phyloP scores from a whole-genome alignment of 30 jellyfish, hydroid and myxozoan species.

The Turritopsis dohrnii region DNA sequence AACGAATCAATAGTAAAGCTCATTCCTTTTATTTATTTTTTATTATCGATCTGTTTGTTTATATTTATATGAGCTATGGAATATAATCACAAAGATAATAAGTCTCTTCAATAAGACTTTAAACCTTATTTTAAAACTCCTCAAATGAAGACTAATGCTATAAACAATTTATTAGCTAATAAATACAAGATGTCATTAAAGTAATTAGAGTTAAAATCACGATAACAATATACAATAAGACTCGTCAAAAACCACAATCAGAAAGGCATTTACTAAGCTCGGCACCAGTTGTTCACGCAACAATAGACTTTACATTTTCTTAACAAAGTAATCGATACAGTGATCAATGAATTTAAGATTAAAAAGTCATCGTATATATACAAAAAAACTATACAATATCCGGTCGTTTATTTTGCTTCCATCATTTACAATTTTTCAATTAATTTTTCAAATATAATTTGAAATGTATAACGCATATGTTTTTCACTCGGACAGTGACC shows the following conservation, averaged over 20 bases:
- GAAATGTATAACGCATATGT: too few relatives aligned
- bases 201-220: neutral
- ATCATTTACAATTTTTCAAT: neutral
- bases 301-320: neutral
- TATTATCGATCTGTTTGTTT: neutral
- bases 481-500: too few relatives aligned
- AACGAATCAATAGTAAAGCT: slow-evolving; percentile 10
- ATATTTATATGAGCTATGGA: neutral
- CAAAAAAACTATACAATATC: neutral
- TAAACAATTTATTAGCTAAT: neutral
- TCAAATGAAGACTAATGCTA: neutral
- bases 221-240: neutral
- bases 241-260: neutral
- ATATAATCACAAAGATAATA: too few relatives aligned
- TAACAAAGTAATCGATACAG: neutral
- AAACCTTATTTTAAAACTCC: neutral
- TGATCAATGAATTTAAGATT: neutral
- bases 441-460: neutral
- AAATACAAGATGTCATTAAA: neutral
- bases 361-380: neutral
- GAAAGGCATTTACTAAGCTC: neutral
- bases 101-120: neutral
- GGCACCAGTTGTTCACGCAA: neutral
- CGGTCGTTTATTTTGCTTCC: neutral
- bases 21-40: neutral